Percentiles rank a stretch among this genome's conserved stretches.
Evolutionary conservation across 92 coral and sea anemone species (phyloP).

Genomic region (Micromussa lordhowensis): DNA sequence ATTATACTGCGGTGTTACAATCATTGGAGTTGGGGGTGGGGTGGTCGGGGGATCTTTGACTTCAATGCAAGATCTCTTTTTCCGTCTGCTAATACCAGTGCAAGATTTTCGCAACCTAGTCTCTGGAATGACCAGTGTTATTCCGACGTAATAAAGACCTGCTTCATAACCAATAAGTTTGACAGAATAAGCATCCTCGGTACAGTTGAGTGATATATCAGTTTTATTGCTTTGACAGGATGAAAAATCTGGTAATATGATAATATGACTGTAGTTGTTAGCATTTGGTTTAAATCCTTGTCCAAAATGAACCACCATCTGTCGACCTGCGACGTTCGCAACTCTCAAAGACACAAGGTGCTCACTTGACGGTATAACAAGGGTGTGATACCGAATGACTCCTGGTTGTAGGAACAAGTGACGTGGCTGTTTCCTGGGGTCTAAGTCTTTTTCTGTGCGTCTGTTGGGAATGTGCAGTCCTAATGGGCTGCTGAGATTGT

Average conservation of each 20-base stretch:
- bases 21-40: slow-evolving; percentile 64
- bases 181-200: slow-evolving; percentile 6
- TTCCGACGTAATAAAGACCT: slow-evolving; percentile 32
- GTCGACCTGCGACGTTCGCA: neutral
- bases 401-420: slow-evolving; percentile 42
- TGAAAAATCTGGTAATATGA: slow-evolving; percentile 43
- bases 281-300: slow-evolving; percentile 36
- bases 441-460: neutral
- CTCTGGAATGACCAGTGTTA: neutral
- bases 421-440: slow-evolving; percentile 34
- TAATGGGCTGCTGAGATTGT: slow-evolving; percentile 50
- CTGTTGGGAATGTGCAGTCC: slow-evolving; percentile 49
- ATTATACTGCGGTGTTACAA: slow-evolving; percentile 64
- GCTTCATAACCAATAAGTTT: slow-evolving; percentile 3
- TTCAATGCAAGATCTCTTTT: slow-evolving; percentile 67
- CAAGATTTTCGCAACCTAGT: slow-evolving; percentile 29
- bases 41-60: slow-evolving; percentile 80
- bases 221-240: slow-evolving; percentile 16
- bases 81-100: neutral
- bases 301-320: slow-evolving; percentile 35
- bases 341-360: slow-evolving; percentile 31
- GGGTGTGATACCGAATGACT: slow-evolving; percentile 46
- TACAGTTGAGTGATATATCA: neutral
- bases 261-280: slow-evolving; percentile 40
- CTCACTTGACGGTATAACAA: slow-evolving; percentile 42